Evolutionary conservation across 2,888 invertebrate genomes (phyloP).

Genomic region (Nebria brevicollis): DNA sequence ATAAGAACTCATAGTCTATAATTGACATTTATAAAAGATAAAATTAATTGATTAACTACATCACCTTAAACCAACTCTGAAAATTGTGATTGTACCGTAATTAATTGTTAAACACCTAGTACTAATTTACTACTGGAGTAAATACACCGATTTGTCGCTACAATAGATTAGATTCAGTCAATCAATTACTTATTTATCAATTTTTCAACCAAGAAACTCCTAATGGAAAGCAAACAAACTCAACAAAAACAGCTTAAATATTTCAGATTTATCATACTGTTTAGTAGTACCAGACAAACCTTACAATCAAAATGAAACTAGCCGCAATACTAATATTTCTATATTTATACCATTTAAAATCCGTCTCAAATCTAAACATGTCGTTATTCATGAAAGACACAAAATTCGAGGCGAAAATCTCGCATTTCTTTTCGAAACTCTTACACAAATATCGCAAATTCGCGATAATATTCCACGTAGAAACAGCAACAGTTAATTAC

Average conservation of each 20-base stretch:
- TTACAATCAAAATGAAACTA: slow-evolving; percentile 27
- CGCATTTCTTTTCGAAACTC: slow-evolving; percentile 22
- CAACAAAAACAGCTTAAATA: background rate
- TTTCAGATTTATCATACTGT: background rate
- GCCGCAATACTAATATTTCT: slow-evolving; percentile 6
- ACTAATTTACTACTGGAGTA: background rate
- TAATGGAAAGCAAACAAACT: slow-evolving; percentile 37
- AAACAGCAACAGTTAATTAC: slow-evolving; percentile 17
- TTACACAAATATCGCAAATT: slow-evolving; percentile 29
- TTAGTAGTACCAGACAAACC: background rate
- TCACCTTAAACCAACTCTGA: too few species aligned
- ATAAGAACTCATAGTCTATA: too few species aligned
- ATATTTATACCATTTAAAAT: background rate
- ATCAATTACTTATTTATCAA: background rate
- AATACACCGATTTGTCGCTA: background rate
- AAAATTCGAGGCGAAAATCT: slow-evolving; percentile 26
- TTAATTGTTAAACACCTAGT: background rate
- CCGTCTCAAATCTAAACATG: slow-evolving; percentile 22
- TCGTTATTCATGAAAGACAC: slow-evolving; percentile 23
- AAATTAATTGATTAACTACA: too few species aligned
- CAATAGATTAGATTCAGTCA: background rate
- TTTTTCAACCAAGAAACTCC: background rate
- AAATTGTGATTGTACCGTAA: background rate
- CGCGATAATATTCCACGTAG: slow-evolving; percentile 31
- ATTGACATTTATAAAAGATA: too few species aligned